These are phyloP conservation scores for Ormyrus thymus DNA, from an alignment of 2,888 invertebrate genomes.

Conservation along the genomic window DNA sequence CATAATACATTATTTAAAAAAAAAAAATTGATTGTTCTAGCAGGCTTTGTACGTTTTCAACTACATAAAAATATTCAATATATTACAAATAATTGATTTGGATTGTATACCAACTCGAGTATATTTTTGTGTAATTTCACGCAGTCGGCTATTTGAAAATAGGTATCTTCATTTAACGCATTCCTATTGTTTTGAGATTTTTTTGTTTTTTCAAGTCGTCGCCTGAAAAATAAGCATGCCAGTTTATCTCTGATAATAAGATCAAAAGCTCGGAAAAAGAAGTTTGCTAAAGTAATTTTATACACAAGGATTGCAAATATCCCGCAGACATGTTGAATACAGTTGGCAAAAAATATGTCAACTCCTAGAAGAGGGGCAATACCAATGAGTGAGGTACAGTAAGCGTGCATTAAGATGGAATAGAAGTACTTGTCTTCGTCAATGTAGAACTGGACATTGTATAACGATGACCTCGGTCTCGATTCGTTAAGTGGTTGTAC, in stretches of 20 bases:
- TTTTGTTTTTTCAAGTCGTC: constrained; percentile 8
- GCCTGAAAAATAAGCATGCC: constrained; percentile 10
- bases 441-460: constrained; percentile 55
- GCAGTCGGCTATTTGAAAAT: background rate
- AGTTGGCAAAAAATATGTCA: constrained; percentile 39
- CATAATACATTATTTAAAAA: no score
- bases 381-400: constrained; percentile 14
- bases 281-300: no score
- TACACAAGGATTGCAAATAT: constrained; percentile 50
- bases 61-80: background rate
- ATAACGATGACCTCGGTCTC: constrained; percentile 47
- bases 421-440: constrained; percentile 58
- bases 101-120: constrained; percentile 22
- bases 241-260: no score
- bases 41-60: no score
- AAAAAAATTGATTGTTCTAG: no score
- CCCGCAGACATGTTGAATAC: constrained; percentile 47
- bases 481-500: constrained; percentile 56
- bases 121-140: constrained; percentile 26
- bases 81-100: no score
- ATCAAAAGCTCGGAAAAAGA: no score
- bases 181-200: background rate
- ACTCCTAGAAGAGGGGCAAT: constrained; percentile 30
- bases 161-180: background rate
- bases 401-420: constrained; percentile 48